phyloP scores from a whole-genome alignment of 2,113 vertebrate species.

The Nematolebias whitei region DNA sequence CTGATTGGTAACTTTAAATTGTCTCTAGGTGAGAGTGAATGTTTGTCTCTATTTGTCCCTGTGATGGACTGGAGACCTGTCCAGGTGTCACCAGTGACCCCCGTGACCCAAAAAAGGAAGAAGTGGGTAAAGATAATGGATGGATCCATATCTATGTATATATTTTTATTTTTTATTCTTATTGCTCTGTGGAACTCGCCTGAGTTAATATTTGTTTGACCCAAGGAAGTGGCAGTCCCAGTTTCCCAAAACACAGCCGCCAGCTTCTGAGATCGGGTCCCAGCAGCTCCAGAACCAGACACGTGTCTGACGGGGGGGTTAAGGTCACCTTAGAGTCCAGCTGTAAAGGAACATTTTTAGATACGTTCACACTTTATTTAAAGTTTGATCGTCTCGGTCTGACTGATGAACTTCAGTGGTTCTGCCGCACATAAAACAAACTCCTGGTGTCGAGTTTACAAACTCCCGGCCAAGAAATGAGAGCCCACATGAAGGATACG shows the following conservation, averaged over 20 bases:
- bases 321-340: constrained; percentile 26
- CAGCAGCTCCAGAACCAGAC: constrained; percentile 85
- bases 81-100: too few species aligned
- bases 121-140: too few species aligned
- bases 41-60: too few species aligned
- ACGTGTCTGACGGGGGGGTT: constrained; percentile 74
- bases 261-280: constrained; percentile 83
- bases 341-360: too few species aligned
- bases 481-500: constrained; percentile 81
- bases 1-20: too few species aligned
- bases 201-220: constrained; percentile 83
- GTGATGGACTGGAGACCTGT: too few species aligned
- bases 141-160: too few species aligned
- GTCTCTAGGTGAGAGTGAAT: too few species aligned
- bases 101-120: too few species aligned
- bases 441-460: not conserved
- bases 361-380: not conserved
- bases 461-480: not conserved
- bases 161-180: too few species aligned
- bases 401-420: not conserved
- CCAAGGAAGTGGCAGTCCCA: constrained; percentile 77
- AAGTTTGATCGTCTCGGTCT: not conserved
- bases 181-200: constrained; percentile 68
- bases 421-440: too few species aligned
- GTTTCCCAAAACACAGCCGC: constrained; percentile 75